These are phyloP conservation scores for Spilosoma lubricipeda DNA, from an alignment of 2,888 invertebrate genomes.

Conservation along the genomic window DNA sequence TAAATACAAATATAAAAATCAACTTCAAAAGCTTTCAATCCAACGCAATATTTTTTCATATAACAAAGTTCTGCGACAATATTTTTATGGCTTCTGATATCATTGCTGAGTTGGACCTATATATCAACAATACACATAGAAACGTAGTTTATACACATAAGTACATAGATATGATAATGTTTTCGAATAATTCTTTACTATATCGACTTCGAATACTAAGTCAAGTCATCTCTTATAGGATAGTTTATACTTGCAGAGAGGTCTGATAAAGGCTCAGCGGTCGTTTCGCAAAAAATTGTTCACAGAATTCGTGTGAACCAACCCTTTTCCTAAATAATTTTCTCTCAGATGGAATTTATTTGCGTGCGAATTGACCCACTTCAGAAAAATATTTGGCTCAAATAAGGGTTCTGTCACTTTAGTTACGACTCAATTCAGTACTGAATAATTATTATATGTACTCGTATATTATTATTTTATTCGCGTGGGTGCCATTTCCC, in stretches of 20 bases:
- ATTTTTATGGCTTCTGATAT: not conserved
- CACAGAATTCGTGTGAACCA: not conserved
- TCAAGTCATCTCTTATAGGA: not conserved
- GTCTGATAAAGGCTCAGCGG: not conserved
- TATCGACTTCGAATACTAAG: not conserved
- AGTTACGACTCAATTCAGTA: not conserved
- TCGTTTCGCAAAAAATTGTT: not conserved
- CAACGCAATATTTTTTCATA: not conserved
- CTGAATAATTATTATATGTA: not conserved
- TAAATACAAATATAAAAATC: not conserved
- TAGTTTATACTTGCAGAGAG: not conserved
- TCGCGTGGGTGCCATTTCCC: slow-evolving; percentile 2
- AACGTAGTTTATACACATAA: not conserved
- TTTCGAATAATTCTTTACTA: not conserved
- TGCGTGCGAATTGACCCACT: not conserved
- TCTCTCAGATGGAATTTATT: not conserved
- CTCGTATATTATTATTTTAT: not conserved
- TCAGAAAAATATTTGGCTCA: not conserved
- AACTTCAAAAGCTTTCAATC: not conserved
- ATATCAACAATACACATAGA: not conserved
- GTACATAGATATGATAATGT: not conserved
- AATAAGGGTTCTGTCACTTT: not conserved
- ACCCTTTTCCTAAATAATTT: slow-evolving; percentile 4
- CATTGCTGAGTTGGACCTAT: not conserved
- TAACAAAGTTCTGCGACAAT: not conserved